These are phyloP conservation scores for Urocyon cinereoargenteus DNA, from an alignment of 2,797 vertebrate genomes.

Conservation along the genomic window DNA sequence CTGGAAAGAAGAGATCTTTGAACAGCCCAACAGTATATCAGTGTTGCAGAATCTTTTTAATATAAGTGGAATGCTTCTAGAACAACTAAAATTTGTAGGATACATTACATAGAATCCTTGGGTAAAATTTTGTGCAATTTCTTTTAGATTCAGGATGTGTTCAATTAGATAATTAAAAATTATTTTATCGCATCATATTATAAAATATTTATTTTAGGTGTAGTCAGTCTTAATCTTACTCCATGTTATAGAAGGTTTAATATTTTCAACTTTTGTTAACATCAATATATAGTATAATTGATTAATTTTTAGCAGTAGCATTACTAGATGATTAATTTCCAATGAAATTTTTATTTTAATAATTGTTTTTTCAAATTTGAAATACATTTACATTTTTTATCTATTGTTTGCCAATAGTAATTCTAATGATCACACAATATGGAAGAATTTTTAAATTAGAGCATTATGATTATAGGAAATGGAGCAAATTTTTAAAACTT, in stretches of 20 bases:
- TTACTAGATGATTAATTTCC: slow-evolving; percentile 33
- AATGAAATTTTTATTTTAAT: not conserved
- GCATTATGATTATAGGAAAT: not conserved
- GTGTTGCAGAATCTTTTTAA: not conserved
- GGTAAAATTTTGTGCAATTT: slow-evolving; percentile 17
- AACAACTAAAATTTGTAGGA: not conserved
- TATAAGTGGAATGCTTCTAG: not conserved
- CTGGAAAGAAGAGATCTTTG: slow-evolving; percentile 5
- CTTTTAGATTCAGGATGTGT: not conserved
- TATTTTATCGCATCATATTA: not conserved
- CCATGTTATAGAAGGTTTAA: slow-evolving; percentile 45
- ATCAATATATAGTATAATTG: not conserved
- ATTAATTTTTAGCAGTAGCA: not conserved
- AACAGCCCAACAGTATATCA: not conserved
- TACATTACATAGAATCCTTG: not conserved
- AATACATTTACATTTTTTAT: slow-evolving; percentile 22
- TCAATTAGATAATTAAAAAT: not conserved
- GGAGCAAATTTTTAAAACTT: not conserved
- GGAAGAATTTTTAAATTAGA: slow-evolving; percentile 28
- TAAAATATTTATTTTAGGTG: slow-evolving; percentile 49
- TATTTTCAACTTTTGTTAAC: slow-evolving; percentile 40
- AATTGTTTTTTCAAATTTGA: slow-evolving; percentile 37
- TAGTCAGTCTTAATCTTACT: not conserved
- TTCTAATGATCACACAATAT: not conserved
- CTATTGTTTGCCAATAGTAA: not conserved